Conservation (phyloP, 2,888 invertebrate species). For the Eristalis pertinax region DNA sequence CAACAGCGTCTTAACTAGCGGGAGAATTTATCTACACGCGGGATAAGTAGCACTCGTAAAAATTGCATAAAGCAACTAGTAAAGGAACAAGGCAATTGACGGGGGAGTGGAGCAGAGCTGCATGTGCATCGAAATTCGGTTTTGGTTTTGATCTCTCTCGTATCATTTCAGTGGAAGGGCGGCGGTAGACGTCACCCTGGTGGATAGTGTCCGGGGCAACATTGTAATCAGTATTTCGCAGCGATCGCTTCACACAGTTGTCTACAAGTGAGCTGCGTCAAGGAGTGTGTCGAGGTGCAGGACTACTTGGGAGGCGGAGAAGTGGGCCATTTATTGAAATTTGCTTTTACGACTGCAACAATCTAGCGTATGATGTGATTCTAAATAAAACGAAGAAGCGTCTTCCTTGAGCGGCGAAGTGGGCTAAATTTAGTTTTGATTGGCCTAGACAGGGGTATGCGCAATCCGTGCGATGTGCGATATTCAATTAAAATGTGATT, state of each 20-base stretch:
- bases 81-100: slow-evolving; percentile 40
- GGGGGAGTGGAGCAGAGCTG: background rate
- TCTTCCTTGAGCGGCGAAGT: background rate
- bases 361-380: slow-evolving; percentile 45
- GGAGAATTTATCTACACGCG: slow-evolving; percentile 49
- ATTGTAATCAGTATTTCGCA: slow-evolving; percentile 78
- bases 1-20: slow-evolving; percentile 38
- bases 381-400: slow-evolving; percentile 10
- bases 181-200: slow-evolving; percentile 77
- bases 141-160: slow-evolving; percentile 73
- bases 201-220: slow-evolving; percentile 79
- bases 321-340: slow-evolving; percentile 37
- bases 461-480: slow-evolving; percentile 10
- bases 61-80: slow-evolving; percentile 46
- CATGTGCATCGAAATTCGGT: background rate
- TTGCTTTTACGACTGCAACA: slow-evolving; percentile 63
- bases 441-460: slow-evolving; percentile 19
- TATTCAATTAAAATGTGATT: slow-evolving; percentile 57
- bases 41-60: slow-evolving; percentile 49
- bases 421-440: slow-evolving; percentile 62
- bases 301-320: background rate
- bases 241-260: slow-evolving; percentile 81
- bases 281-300: background rate
- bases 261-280: slow-evolving; percentile 77
- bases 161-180: slow-evolving; percentile 77